A percentile compares a stretch with the other conserved stretches of the same genome.
Conservation (phyloP, 1,140 invertebrate genomes). For the Philotrypesis tridentata region DNA sequence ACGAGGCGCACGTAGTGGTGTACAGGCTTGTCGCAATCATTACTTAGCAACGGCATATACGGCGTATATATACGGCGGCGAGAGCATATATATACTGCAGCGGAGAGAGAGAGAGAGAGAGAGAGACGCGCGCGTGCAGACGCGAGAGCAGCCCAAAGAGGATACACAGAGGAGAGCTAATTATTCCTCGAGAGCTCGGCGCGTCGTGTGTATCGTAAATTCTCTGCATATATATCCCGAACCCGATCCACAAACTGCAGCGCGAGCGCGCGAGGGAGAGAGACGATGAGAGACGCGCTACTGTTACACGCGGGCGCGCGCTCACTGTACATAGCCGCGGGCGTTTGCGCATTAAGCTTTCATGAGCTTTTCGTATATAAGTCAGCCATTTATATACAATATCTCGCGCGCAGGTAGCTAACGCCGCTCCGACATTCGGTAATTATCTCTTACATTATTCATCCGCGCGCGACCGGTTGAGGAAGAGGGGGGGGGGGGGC, state of each 20-base stretch:
- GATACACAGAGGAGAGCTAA: conserved; percentile 5
- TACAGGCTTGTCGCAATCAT: conserved; percentile 3
- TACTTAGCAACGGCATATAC: not conserved
- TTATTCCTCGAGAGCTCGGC: conserved; percentile 18
- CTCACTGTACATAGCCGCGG: not conserved
- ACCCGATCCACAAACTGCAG: not conserved
- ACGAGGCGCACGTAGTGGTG: too few relatives aligned
- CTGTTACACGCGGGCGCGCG: conserved; percentile 15
- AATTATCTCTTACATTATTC: conserved; percentile 62
- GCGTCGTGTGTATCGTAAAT: conserved; percentile 22
- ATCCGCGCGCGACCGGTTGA: conserved; percentile 45
- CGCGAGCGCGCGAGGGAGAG: too few relatives aligned
- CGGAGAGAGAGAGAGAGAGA: too few relatives aligned
- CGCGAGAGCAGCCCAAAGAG: not conserved
- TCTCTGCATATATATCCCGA: conserved; percentile 2
- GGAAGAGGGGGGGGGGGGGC: too few relatives aligned
- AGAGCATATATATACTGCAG: too few relatives aligned
- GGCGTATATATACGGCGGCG: too few relatives aligned
- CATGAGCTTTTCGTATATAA: conserved; percentile 54
- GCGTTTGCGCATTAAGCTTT: conserved; percentile 45
- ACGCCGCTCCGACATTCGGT: conserved; percentile 54
- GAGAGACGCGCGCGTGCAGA: not conserved
- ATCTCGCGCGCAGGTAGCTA: conserved; percentile 32
- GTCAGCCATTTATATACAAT: conserved; percentile 51
- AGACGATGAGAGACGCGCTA: not conserved